Evolutionary conservation across 2,113 vertebrate genomes (phyloP), one percentile per base, ranked within the genome.

Genomic region (Lethenteron camtschaticum): DNA sequence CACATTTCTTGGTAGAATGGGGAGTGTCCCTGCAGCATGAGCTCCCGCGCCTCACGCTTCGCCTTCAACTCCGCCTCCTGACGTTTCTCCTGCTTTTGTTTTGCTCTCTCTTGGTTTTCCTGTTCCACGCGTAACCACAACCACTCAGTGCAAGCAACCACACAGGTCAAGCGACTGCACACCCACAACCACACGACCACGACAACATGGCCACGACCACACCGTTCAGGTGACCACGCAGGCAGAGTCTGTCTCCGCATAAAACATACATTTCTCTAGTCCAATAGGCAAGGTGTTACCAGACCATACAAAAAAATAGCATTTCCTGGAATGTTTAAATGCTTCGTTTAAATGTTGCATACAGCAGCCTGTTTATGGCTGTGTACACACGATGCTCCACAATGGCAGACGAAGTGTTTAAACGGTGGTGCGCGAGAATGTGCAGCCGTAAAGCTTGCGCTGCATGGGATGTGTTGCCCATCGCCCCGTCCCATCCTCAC

Each of bases 1-100:
- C 77, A 92, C 94, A 87, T 75, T 83, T 90, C 79, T 94, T 97
- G 13, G 90, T 86, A 96, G 79, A 85, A 94, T 0, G 90, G 94
- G 8, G 76, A 81, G 24, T 81, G 83, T 10, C 94, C 94, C 71
- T 84, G 81, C 71, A 79, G 81, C 71, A 86, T 89, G 72, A 80
- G 69, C 58, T 85, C 85, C 60, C 87, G 76, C 76, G 79, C 86
- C 72, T 82, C 77, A 72, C 73, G 85, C 78, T 83, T 85, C 57
- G 82, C 79, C 41, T 41, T 41, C 41, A 41, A 41, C 70, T 78
- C 71, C 57, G 80, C 78, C 73, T 90, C 85, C 66, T 83, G 79
- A 75, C 82, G 73, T 69, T 76, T 73, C 76, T 84, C 84, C 12
- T 74, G 76, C 5, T 75, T 79, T 72, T 76, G 74, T 72, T 81